Conservation (phyloP, 2,797 vertebrate species). For the Rhinophrynus dorsalis region DNA sequence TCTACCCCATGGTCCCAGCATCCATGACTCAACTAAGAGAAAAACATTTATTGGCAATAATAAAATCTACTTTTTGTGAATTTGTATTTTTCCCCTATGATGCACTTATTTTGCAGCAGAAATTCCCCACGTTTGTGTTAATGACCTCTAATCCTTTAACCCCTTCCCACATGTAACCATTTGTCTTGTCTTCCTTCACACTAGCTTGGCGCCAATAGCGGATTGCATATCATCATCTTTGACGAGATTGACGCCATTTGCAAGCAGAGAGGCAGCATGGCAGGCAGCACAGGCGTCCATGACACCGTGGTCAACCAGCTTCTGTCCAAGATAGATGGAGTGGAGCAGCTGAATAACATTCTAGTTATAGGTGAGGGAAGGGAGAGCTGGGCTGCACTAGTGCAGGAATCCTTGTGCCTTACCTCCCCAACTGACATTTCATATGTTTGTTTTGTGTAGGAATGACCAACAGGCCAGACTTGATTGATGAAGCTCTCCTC, state of each 20-base stretch:
- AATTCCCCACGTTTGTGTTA: too few species aligned
- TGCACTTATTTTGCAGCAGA: too few species aligned
- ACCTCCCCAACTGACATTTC: neutral
- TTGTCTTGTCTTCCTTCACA: neutral
- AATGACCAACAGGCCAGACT: conserved; percentile 96
- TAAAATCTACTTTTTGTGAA: too few species aligned
- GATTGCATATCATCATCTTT: conserved; percentile 96
- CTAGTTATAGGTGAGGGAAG: conserved; percentile 84
- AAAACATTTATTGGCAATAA: too few species aligned
- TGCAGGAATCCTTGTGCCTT: neutral
- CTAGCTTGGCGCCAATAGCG: conserved; percentile 92
- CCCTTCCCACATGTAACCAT: too few species aligned
- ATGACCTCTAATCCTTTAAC: too few species aligned
- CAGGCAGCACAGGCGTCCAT: conserved; percentile 91
- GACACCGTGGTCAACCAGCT: conserved; percentile 97
- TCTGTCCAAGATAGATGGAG: conserved; percentile 93
- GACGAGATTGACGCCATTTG: conserved; percentile 98
- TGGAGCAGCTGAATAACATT: conserved; percentile 98
- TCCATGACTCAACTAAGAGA: too few species aligned
- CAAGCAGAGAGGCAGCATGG: conserved; percentile 96
- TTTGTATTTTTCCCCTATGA: too few species aligned
- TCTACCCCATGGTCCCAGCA: too few species aligned
- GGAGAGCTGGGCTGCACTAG: neutral
- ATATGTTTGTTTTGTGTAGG: conserved; percentile 69
- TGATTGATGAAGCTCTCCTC: conserved; percentile 93